Percentiles rank a stretch among this genome's conserved stretches.
Conservation (phyloP, 92 coral and sea anemone species). For the Phymanthus crucifer region DNA sequence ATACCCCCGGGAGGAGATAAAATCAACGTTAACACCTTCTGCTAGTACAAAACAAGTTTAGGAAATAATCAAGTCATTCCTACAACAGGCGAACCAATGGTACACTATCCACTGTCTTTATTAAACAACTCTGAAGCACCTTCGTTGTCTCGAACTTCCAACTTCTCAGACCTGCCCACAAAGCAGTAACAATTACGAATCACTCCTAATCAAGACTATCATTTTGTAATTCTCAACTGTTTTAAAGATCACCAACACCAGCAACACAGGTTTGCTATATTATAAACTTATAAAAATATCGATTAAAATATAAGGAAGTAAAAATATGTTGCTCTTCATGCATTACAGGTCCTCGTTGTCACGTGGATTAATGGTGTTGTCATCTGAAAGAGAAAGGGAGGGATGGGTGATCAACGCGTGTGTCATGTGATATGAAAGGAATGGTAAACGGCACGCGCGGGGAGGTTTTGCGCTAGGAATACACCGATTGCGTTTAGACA, state of each 20-base stretch:
- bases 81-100: not conserved
- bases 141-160: not conserved
- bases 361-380: conserved; percentile 54
- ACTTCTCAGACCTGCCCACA: not conserved
- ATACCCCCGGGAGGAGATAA: too few species aligned
- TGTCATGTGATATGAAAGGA: not conserved
- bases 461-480: not conserved
- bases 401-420: not conserved
- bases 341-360: conserved; percentile 28
- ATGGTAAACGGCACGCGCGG: not conserved
- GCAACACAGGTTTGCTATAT: not conserved
- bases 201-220: not conserved
- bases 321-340: not conserved
- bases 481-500: not conserved
- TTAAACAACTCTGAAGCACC: not conserved
- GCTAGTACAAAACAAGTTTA: not conserved
- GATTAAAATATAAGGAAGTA: not conserved
- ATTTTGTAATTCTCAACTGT: not conserved
- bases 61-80: not conserved
- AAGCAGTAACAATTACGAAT: not conserved
- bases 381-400: conserved; percentile 47
- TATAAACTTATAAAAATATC: conserved; percentile 3
- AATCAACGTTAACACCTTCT: too few species aligned
- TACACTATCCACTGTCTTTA: not conserved
- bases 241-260: not conserved